Percentiles rank a stretch among this genome's conserved stretches.
These are phyloP conservation scores for Patella vulgata DNA, from an alignment of 1,140 invertebrate species.

Conservation along the genomic window DNA sequence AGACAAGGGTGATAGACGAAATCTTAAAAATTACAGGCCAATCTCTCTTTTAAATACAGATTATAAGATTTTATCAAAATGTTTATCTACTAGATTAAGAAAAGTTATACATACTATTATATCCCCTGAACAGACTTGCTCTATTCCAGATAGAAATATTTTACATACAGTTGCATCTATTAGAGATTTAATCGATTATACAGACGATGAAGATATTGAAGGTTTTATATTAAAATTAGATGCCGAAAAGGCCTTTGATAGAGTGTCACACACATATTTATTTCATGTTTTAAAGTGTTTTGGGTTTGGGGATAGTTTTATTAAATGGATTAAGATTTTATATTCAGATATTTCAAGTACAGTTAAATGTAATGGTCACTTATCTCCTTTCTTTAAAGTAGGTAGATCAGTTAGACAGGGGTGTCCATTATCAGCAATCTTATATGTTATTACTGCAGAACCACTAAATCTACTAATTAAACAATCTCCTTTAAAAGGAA, in stretches of 20 bases:
- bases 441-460: constrained; percentile 62
- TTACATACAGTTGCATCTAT: constrained; percentile 41
- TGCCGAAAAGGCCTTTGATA: no score
- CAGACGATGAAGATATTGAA: constrained; percentile 26
- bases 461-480: constrained; percentile 38
- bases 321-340: no score
- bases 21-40: constrained; percentile 36
- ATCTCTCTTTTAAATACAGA: no score
- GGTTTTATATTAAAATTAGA: constrained; percentile 32
- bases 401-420: constrained; percentile 62
- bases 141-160: constrained; percentile 29
- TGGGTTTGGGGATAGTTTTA: no score
- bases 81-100: constrained; percentile 25
- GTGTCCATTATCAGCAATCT: constrained; percentile 62
- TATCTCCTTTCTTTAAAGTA: no score
- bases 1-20: constrained; percentile 20
- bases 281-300: no score
- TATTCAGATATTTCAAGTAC: no score
- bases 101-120: constrained; percentile 28
- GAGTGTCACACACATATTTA: no score
- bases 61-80: constrained; percentile 41
- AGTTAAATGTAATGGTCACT: no score
- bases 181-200: constrained; percentile 37
- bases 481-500: no score
- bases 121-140: constrained; percentile 35